Base-by-base conservation (phyloP, 2,888 invertebrate genomes). In the Hedychridium roseum region DNA sequence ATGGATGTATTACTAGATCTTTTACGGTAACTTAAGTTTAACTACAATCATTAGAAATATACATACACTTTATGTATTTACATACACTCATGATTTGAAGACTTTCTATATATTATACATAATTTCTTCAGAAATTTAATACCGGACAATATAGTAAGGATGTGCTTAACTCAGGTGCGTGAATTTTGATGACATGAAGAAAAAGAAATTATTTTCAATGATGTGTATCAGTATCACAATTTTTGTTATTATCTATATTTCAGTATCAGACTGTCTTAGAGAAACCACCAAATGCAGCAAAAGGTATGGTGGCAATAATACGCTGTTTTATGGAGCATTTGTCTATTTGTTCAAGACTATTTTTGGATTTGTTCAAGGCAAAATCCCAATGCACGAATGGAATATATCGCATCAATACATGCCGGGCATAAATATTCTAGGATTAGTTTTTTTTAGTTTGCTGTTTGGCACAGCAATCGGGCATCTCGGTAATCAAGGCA, bases 1-100 rank as follows among this genome's bases (percentile, higher is more conserved):
- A 85, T 88, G 0, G 97, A 97, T 74, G 94, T 95, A 1, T 82
- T 97, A 51, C 84, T 97, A 77, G 97, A 97, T 84, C 84, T 97
- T 63, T 82, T 95, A 68, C 87, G 96, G 96, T 78, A 71, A n/a
- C 49, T 42, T 37, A 37, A 20, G 45, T 47, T 14, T n/a, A n/a
- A n/a, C n/a, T n/a, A n/a, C n/a, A n/a, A n/a, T n/a, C n/a, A n/a
- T n/a, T n/a, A n/a, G n/a, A n/a, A n/a, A n/a, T n/a, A n/a, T n/a
- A n/a, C n/a, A n/a, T n/a, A n/a, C n/a, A n/a, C n/a, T n/a, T 44
- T 15, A 38, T 38, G 3, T 28, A 7, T 18, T 14, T 23, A 38
- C 15, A 27, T 17, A 45, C 47, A 41, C 32, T 36, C 3, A 3
- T 36, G 0, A 12, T 31, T 40, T 4, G 9, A 23, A 23, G 5